Evolutionary conservation across 1,140 invertebrate genomes (phyloP).

Genomic region (Eufriesea mexicana): DNA sequence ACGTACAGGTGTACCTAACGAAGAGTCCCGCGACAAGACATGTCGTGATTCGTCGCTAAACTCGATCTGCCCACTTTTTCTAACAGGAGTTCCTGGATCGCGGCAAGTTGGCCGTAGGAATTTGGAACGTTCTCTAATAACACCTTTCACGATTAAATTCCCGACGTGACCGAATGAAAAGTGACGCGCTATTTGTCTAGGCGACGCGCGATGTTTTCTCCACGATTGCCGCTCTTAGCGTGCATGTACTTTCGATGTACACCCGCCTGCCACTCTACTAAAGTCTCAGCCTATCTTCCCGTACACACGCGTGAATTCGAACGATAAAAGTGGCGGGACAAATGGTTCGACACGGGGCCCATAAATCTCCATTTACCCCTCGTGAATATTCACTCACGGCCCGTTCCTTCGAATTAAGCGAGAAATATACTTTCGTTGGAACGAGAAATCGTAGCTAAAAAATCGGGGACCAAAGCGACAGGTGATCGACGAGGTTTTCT

Average conservation of each 20-base stretch:
- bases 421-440: neutral
- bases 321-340: neutral
- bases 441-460: neutral
- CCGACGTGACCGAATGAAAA: neutral
- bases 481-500: conserved; percentile 4
- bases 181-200: neutral
- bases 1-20: no score
- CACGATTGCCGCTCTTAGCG: conserved; percentile 9
- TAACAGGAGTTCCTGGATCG: neutral
- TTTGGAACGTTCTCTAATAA: neutral
- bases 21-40: no score
- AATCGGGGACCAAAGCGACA: neutral
- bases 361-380: neutral
- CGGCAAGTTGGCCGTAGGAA: neutral
- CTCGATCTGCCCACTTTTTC: neutral
- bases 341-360: neutral
- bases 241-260: conserved; percentile 37
- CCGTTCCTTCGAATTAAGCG: neutral
- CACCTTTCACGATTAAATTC: neutral
- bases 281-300: no score
- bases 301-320: neutral
- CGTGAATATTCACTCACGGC: neutral
- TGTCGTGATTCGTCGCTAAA: no score
- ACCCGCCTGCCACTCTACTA: no score
- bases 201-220: conserved; percentile 1